Base-by-base conservation (phyloP, 2,888 invertebrate genomes). In the Nasonia oneida region DNA sequence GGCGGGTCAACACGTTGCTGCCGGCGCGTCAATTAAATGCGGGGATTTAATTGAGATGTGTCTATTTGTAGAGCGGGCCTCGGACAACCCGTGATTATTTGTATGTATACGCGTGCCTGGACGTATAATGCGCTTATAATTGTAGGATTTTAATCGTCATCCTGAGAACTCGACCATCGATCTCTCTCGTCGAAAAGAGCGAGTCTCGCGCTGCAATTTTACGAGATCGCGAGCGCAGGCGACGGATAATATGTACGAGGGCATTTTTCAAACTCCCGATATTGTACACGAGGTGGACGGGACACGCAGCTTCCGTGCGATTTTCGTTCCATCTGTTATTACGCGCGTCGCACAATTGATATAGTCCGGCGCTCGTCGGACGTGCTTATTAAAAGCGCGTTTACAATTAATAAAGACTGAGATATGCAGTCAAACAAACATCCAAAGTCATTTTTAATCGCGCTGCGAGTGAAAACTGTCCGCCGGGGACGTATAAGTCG, bases 1-100 rank as follows among this genome's bases (percentile, higher is more conserved):
- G 73, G n/a, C 42, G 73, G 42, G 23, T 73, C 42, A 37, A 23
- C 73, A 39, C 4, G 71, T n/a, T 61, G 67, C 67, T 12, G 74
- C 61, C 23, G 87, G 89, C 81, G 87, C 88, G 81, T 89, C 92
- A 91, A 93, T 93, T 92, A 92, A 92, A 89, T 86, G 87, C 84
- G 86, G 78, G 33, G 76, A 84, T 87, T 90, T 93, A 92, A 93
- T 93, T 93, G 92, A 93, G 93, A 93, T 91, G 90, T 92, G 91
- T 90, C 89, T 90, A 91, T 90, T 90, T 90, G 90, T 85, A 73
- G 71, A 81, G 53, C 39, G 84, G 29, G 4, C 15, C 37, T 2
- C 47, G 80, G 70, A 86, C 87, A 89, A 85, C 88, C 89, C 57
- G 85, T 90, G 81, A 90, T 90, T 90, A 90, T 47, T 53, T 18